Percentiles rank a stretch among this genome's conserved stretches.
Evolutionary conservation across 2,113 vertebrate genomes (phyloP).

Genomic region (Poicephalus meyeri): DNA sequence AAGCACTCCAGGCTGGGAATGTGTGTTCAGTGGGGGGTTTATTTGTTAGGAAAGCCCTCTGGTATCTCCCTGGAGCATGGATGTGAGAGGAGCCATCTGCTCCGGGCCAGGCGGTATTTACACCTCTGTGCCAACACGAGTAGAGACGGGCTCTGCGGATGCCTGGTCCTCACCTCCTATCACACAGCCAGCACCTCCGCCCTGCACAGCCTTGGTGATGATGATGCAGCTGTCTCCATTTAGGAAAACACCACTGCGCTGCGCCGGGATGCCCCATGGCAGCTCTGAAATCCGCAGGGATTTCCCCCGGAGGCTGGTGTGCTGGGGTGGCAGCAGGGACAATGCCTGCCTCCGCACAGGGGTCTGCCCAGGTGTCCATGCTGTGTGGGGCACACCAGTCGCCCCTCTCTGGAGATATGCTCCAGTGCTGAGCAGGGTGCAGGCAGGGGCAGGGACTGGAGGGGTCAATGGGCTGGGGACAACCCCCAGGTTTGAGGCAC

Average conservation of each 20-base stretch:
- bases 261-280: rapidly evolving
- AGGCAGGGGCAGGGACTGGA: background rate
- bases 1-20: background rate
- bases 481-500: background rate
- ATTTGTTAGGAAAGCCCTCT: constrained; percentile 32
- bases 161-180: background rate
- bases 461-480: background rate
- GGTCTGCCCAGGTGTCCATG: background rate
- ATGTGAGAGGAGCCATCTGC: constrained; percentile 23
- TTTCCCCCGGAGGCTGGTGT: rapidly evolving
- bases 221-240: background rate
- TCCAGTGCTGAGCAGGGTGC: rapidly evolving
- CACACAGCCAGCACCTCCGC: rapidly evolving
- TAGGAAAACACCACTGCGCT: background rate
- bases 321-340: background rate
- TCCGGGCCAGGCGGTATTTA: background rate
- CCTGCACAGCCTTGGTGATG: background rate
- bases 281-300: background rate
- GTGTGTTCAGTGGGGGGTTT: rapidly evolving
- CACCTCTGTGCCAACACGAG: background rate
- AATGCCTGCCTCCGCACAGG: rapidly evolving
- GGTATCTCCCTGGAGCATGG: background rate
- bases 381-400: rapidly evolving
- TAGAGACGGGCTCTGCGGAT: rapidly evolving
- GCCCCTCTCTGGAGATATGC: background rate